phyloP scores from a whole-genome alignment of 2,113 vertebrate genomes.

The Etheostoma spectabile region DNA sequence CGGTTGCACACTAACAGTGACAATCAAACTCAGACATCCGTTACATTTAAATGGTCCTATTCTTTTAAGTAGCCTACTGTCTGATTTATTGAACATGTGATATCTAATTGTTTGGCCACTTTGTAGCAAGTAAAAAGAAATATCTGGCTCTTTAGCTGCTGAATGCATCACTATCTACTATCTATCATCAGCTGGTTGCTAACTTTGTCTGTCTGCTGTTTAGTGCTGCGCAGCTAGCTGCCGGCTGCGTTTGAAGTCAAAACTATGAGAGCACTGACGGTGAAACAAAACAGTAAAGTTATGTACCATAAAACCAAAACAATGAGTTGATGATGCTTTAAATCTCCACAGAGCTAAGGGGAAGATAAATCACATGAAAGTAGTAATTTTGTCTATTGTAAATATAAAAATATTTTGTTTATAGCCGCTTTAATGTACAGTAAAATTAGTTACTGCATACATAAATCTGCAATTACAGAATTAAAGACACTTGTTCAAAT shows the following conservation, averaged over 20 bases:
- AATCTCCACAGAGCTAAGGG: conserved; percentile 1
- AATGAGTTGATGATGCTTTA: not conserved
- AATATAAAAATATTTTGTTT: conserved; percentile 5
- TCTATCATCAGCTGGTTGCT: not conserved
- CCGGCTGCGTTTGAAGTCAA: not conserved
- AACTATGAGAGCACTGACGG: not conserved
- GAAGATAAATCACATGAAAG: conserved; percentile 1
- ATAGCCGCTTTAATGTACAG: not conserved
- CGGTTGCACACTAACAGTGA: conserved; percentile 12
- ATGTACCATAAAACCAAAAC: conserved; percentile 11
- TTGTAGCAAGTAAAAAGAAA: not conserved
- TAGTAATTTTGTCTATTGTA: not conserved
- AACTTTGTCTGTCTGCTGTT: not conserved
- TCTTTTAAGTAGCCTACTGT: not conserved
- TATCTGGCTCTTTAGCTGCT: not conserved
- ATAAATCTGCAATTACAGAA: not conserved
- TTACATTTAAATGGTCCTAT: not conserved
- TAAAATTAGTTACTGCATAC: not conserved
- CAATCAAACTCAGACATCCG: conserved; percentile 9
- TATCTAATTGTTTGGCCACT: not conserved
- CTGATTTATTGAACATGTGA: not conserved
- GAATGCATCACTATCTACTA: not conserved
- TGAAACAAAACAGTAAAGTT: conserved; percentile 5
- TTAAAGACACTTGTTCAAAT: conserved; percentile 2
- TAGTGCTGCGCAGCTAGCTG: not conserved